These are phyloP conservation scores for Acholoe squamosa DNA, from an alignment of 2,888 invertebrate species.

Conservation along the genomic window DNA sequence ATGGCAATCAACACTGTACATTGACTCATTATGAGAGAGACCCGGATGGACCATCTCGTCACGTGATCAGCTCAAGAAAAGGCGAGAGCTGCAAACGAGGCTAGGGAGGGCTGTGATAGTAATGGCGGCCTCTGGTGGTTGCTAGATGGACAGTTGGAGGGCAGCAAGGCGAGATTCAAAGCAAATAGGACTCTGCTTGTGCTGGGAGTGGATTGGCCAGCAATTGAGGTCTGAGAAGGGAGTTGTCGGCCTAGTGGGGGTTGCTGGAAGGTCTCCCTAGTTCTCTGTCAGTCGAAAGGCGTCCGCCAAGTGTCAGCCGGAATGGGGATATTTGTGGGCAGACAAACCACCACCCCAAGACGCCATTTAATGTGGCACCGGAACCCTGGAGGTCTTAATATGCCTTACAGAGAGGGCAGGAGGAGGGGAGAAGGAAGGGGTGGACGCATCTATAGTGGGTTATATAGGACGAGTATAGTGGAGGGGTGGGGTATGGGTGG, in stretches of 20 bases:
- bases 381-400: not conserved
- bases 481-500: not conserved
- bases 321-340: not conserved
- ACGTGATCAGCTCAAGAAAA: not conserved
- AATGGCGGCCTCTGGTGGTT: not conserved
- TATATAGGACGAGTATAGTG: not conserved
- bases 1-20: conserved; percentile 3
- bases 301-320: not conserved
- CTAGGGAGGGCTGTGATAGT: not conserved
- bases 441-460: not conserved
- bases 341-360: not conserved
- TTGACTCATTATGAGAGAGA: not conserved
- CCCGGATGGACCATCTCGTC: not conserved
- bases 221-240: not conserved
- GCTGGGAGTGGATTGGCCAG: not conserved
- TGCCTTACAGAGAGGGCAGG: too few species aligned
- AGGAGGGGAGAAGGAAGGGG: not conserved
- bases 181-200: not conserved
- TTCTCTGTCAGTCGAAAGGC: not conserved
- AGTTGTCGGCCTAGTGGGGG: not conserved
- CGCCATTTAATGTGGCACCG: not conserved
- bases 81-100: not conserved
- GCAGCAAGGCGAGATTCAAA: not conserved
- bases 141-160: too few species aligned
- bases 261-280: too few species aligned